Evolutionary conservation across 1,140 invertebrate species (phyloP).

Genomic region (Microvelia longipes): DNA sequence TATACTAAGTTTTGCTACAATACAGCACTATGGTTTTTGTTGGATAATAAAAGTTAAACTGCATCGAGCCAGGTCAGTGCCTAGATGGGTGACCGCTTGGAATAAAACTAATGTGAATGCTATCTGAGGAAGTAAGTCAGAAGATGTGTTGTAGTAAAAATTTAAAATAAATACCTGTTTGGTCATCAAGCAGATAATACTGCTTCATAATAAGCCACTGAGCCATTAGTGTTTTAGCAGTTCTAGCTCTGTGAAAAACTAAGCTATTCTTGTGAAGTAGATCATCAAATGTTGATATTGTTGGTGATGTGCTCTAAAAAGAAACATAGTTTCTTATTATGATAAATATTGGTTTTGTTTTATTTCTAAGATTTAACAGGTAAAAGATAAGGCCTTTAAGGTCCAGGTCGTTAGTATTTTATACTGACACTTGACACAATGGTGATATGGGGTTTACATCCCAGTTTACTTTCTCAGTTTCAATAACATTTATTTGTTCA

Average conservation of each 20-base stretch:
- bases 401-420: neutral
- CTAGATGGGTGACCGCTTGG: too few relatives aligned
- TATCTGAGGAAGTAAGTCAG: neutral
- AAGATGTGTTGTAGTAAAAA: neutral
- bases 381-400: neutral
- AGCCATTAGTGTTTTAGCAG: constrained; percentile 62
- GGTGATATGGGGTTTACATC: too few relatives aligned
- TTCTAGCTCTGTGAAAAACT: constrained; percentile 74
- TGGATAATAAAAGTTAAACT: too few relatives aligned
- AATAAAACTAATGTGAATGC: neutral
- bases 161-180: constrained; percentile 45
- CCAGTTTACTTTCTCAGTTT: too few relatives aligned
- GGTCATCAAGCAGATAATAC: constrained; percentile 80
- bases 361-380: too few relatives aligned
- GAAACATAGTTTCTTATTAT: constrained; percentile 7
- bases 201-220: constrained; percentile 92
- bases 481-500: too few relatives aligned
- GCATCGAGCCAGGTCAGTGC: too few relatives aligned
- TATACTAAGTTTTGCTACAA: too few relatives aligned
- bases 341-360: neutral
- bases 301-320: constrained; percentile 43
- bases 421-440: too few relatives aligned
- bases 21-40: too few relatives aligned
- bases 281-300: constrained; percentile 66
- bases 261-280: constrained; percentile 70